Evolutionary conservation across 2,888 invertebrate species (phyloP).

Genomic region (Scrobipalpa costella): DNA sequence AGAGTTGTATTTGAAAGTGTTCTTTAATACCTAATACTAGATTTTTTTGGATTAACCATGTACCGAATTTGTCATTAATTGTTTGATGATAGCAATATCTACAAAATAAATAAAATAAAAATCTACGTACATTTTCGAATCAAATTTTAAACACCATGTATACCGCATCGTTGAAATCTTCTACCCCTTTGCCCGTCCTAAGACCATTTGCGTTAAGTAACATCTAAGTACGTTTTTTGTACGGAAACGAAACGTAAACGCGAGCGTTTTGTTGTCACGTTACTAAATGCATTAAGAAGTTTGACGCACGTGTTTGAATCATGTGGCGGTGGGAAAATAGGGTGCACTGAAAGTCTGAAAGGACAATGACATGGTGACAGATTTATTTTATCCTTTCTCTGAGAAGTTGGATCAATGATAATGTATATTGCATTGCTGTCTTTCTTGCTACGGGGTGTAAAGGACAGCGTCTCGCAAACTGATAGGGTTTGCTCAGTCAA

Average conservation of each 20-base stretch:
- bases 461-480: too few species aligned
- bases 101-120: too few species aligned
- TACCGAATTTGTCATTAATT: too few species aligned
- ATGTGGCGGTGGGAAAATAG: constrained; percentile 17
- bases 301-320: background rate
- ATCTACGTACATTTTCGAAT: too few species aligned
- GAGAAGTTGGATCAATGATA: background rate
- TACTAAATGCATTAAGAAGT: background rate
- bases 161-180: constrained; percentile 61
- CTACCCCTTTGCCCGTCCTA: constrained; percentile 41
- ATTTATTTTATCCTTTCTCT: constrained; percentile 14
- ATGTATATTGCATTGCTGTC: background rate
- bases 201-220: constrained; percentile 29
- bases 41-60: too few species aligned
- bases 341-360: constrained; percentile 14
- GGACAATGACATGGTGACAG: constrained; percentile 1
- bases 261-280: background rate
- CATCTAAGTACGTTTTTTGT: constrained; percentile 20
- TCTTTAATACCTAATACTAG: too few species aligned
- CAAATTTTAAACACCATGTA: background rate
- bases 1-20: too few species aligned
- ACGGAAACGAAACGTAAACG: constrained; percentile 6
- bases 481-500: too few species aligned
- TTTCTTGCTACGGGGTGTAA: too few species aligned
- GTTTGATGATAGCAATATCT: too few species aligned